A percentile compares a stretch with the other conserved stretches of the same genome.
phyloP scores from a whole-genome alignment of 2,113 vertebrate species.

The Grus americana region DNA sequence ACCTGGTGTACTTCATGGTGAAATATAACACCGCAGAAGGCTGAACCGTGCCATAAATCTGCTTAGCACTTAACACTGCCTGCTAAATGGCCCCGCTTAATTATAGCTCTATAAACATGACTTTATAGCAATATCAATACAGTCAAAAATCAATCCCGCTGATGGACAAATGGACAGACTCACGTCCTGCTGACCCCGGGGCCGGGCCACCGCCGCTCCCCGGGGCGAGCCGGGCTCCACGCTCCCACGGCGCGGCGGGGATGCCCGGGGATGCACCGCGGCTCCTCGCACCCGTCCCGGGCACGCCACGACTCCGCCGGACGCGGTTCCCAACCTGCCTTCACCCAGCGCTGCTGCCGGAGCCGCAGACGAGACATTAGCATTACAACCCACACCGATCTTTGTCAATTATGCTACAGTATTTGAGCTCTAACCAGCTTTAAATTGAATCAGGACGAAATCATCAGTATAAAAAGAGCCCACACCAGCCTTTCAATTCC shows the following conservation, averaged over 20 bases:
- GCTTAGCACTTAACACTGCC: conserved; percentile 39
- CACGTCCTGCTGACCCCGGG: neutral
- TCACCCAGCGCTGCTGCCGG: neutral
- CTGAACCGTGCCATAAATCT: conserved; percentile 26
- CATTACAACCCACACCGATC: conserved; percentile 70
- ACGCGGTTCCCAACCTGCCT: neutral
- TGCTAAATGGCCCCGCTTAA: conserved; percentile 43
- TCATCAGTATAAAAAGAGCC: conserved; percentile 79
- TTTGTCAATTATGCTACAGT: conserved; percentile 75
- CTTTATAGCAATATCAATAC: conserved; percentile 2
- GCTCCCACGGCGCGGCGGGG: fast-evolving
- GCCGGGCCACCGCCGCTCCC: neutral
- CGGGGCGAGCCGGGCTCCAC: fast-evolving
- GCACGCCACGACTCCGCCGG: neutral
- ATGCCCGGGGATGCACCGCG: fast-evolving
- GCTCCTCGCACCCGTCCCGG: fast-evolving
- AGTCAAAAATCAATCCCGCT: neutral
- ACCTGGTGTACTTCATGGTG: neutral
- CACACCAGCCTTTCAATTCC: conserved; percentile 79
- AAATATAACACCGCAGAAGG: neutral
- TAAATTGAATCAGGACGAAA: conserved; percentile 81
- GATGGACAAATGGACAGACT: neutral
- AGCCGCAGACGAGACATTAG: conserved; percentile 46
- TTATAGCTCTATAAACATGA: conserved; percentile 32
- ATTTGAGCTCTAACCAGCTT: conserved; percentile 79